Evolutionary conservation across 64 coral and sea anemone genomes (phyloP), one percentile per base, ranked within the genome.

Genomic region (Montipora efflorescens): DNA sequence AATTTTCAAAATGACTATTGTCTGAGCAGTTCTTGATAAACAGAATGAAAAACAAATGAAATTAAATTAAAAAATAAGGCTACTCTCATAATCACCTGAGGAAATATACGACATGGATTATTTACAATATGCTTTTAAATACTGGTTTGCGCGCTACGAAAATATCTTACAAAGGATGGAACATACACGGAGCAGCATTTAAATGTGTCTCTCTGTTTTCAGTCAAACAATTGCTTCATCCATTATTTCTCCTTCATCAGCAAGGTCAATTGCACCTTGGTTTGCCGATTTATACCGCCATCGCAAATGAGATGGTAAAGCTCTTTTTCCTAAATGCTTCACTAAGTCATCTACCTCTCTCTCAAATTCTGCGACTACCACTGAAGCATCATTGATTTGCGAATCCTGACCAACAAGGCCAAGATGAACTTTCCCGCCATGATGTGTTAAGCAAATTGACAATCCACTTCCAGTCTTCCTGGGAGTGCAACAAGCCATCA

Each of bases 241-340:
- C 18, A 20, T 4, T 2, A 50, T 47, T 53, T 78, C 88, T 19
- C 59, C 28, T 4, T 80, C 74, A 67, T 55, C 75, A 8, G 9
- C 21, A 80, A 78, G 55, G 67, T 79, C 88, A 22, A 79, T 90
- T 2, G 52, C 57, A 28, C 8, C 59, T 80, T 79, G 75, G 47
- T 66, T 55, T 52, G 14, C 14, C 13, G 49, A 20, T 14, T 78
- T 90, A 13, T 67, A 19, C 15, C 93, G 88, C 93, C 70, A 83
- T 55, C 95, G 80, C 53, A 97, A 51, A 89, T 97, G 95, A 0
- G 95, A 97, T 12, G 95, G 95, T 20, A 97, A 73, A 19, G 95
- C 94, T 90, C 95, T 88, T 45, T 91, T 94, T 1, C 87, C 81
- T 53, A 97, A 69, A 89, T 97, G 95, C 8, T 88, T 82, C 2